These are phyloP conservation scores for Lepidurus arcticus DNA, from an alignment of 1,140 invertebrate species.

Conservation along the genomic window DNA sequence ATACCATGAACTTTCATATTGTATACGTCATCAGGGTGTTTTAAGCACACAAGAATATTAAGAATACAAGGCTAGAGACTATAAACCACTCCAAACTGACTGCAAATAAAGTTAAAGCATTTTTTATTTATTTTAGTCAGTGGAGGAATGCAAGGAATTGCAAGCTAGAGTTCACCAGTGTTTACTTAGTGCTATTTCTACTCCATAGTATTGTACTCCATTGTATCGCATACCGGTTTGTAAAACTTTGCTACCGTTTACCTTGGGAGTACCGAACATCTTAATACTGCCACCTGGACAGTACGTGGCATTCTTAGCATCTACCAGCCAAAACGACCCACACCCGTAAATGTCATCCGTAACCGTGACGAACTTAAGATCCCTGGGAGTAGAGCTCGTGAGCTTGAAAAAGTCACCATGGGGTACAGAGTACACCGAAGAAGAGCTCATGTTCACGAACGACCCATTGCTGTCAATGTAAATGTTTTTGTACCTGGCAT, in stretches of 20 bases:
- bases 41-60: too few relatives aligned
- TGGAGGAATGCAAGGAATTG: not conserved
- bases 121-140: too few relatives aligned
- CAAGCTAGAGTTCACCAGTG: not conserved
- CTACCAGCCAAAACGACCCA: not conserved
- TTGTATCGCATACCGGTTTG: not conserved
- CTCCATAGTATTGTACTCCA: not conserved
- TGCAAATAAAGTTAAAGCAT: too few relatives aligned
- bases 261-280: not conserved
- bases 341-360: not conserved
- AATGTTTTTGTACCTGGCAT: too few relatives aligned
- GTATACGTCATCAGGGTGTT: too few relatives aligned
- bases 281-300: not conserved
- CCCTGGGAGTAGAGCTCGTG: not conserved
- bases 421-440: not conserved
- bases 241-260: not conserved
- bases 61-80: too few relatives aligned
- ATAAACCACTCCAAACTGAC: too few relatives aligned
- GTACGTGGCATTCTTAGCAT: not conserved
- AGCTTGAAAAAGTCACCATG: not conserved
- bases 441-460: not conserved
- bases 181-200: not conserved
- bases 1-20: too few relatives aligned
- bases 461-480: not conserved
- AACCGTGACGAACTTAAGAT: not conserved